Base-by-base conservation (phyloP, 2,888 invertebrate genomes). In the Cantharis flavilabris region DNA sequence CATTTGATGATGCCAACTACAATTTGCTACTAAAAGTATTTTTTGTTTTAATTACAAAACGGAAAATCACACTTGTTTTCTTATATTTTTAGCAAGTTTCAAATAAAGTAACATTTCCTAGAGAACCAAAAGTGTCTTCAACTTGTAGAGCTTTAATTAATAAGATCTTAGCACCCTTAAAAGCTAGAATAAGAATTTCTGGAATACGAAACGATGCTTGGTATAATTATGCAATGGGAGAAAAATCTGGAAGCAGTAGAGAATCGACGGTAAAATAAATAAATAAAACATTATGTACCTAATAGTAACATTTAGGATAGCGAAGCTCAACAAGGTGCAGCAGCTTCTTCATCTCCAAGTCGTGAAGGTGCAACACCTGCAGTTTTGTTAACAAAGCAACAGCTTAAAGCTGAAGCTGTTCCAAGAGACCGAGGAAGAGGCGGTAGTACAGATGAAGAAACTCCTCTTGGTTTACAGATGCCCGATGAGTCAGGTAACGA, bases 1-100 rank as follows among this genome's bases (percentile, higher is more conserved):
- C 97, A 0, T 97, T 95, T 86, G 96, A 96, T 85, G 96, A 96
- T 82, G 91, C 93, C 9, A 94, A 95, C 86, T 94, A 94, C 83
- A 91, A 92, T 65, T 91, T 93, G 81, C 88, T 96, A 71, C 88
- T 95, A 62, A 95, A 94, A 91, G 93, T 93, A 89, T 79, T 49
- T n/a, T n/a, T 49, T 49, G 33, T n/a, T 49, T n/a, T n/a, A n/a
- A 49, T n/a, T 49, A 1, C 13, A n/a, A 49, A 49, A 49, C 1
- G n/a, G n/a, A 9, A 49, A 2, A 49, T n/a, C n/a, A n/a, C 49
- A 76, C 65, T 63, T 63, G 76, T 62, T 80, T 75, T 76, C 80
- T 76, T 65, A 70, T 72, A 67, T 78, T 83, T 84, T 76, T 88
- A 94, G 93, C 95, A 95, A 91, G 94, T 95, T 10, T 94, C 94